Base-by-base conservation (phyloP, 2,113 vertebrate species). In the Columbina picui region DNA sequence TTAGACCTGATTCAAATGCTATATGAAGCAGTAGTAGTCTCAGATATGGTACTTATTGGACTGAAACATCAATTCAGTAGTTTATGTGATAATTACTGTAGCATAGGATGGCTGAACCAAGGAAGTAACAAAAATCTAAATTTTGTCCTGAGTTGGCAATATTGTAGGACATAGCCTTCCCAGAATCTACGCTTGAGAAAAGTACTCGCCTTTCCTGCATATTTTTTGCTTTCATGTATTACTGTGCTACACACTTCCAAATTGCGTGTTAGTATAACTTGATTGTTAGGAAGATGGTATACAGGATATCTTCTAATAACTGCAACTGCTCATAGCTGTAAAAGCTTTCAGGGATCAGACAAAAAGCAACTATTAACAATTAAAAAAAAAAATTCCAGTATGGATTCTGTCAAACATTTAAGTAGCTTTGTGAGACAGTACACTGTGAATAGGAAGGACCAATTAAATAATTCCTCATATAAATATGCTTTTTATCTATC, bases 141-240 rank as follows among this genome's bases (percentile, higher is more conserved):
- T 26, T 77, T 63, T 73, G 25, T 65, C 25, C 8, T 63, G 55
- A 52, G 20, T 59, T 59, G 53, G 7, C 60, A 67, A 3, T 43
- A 9, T 4, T 50, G 11, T 30, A 34, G 59, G 50, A 47, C 1
- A 1, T 22, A 32, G 14, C 34, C 43, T 69, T 69, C n/a, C 6
- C 39, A 85, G 53, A 82, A 45, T 55, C 27, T 76, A 7, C 2
- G 2, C 49, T 79, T 87, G 4, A 65, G 47, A 36, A 32, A 34
- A 60, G 11, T 27, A 14, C 12, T 71, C 0, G 0, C 9, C 30
- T 67, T 86, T 69, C 29, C n/a, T 65, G 53, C 2, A 0, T 69
- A 0, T 43, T 61, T 79, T 80, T 68, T 32, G 9, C 27, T 19
- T 78, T 50, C 4, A 0, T 75, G n/a, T 1, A 1, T 84, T 84